A percentile compares a stretch with the other conserved stretches of the same genome.
Evolutionary conservation across 2,113 vertebrate species (phyloP).

Genomic region (Merops nubicus): DNA sequence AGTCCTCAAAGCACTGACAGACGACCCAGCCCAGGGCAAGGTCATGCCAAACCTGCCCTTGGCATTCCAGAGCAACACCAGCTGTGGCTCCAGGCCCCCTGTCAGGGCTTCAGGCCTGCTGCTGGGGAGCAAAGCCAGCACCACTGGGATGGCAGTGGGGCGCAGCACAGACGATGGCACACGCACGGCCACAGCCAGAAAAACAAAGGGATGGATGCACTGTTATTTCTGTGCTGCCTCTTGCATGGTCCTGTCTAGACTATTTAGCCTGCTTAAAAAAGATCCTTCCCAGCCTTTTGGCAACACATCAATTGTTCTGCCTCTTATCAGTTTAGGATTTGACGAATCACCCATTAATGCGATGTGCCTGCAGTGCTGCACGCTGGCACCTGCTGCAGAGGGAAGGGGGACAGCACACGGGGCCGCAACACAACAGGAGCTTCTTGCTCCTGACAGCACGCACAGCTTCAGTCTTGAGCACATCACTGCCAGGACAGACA

Average conservation of each 20-base stretch:
- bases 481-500: neutral
- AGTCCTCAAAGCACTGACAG: neutral
- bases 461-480: neutral
- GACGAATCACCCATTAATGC: neutral
- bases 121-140: neutral
- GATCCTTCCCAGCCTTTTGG: neutral
- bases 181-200: neutral
- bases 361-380: neutral
- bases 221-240: neutral
- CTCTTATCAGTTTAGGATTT: neutral
- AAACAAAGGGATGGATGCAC: neutral
- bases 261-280: conserved; percentile 31
- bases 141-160: fast-evolving
- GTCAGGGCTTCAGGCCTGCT: neutral
- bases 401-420: fast-evolving
- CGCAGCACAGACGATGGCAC: neutral
- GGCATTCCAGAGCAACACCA: neutral
- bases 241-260: neutral
- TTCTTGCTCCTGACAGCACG: neutral
- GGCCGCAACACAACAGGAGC: neutral
- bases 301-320: neutral
- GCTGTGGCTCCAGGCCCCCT: fast-evolving
- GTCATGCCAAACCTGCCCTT: neutral
- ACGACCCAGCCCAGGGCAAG: neutral
- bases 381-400: neutral